Evolutionary conservation across 2,888 invertebrate genomes (phyloP), one percentile per base, ranked within the genome.

Genomic region (Laothoe populi): DNA sequence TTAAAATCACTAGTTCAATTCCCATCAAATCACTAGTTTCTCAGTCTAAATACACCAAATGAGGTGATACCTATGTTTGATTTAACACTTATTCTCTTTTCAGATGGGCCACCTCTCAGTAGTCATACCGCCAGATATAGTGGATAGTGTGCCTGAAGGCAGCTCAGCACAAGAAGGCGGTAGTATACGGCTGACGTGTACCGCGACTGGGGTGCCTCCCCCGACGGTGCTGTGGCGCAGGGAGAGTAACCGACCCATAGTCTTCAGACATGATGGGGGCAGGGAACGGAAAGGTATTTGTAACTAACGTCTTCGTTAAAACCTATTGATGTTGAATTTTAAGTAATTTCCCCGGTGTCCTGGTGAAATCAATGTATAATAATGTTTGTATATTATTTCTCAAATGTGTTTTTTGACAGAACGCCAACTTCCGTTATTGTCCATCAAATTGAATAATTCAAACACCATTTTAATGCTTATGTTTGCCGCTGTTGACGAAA

Each of bases 81-180:
- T 38, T 19, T 59, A 35, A 58, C 46, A 44, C 26, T 57, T 48
- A 62, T 46, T 61, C 63, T 63, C 63, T 44, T 66, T 65, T 40
- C 89, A 98, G 97, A 97, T 96, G 94, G 98, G 97, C 66, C 95
- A 95, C 79, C 94, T 98, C 79, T 96, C 97, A 82, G 98, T 98
- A 69, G 96, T 97, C 66, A 96, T 97, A 75, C 97, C 97, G 11
- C 97, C 97, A 60, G 97, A 97, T 86, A 97, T 98, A 72, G 93
- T 97, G 70, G 96, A 97, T 86, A 95, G 96, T 63, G 95, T 96
- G 71, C 80, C 95, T 35, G 96, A 96, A 75, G 95, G 95, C 57
- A 95, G 96, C 71, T 96, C 97, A 44, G 95, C 96, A 7, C 94
- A 95, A 60, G 97, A 98, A 83, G 96, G 97, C 4, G 97, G 97